Evolutionary conservation across 2,113 vertebrate species (phyloP), one percentile per base, ranked within the genome.

Genomic region (Spermophilus dauricus): DNA sequence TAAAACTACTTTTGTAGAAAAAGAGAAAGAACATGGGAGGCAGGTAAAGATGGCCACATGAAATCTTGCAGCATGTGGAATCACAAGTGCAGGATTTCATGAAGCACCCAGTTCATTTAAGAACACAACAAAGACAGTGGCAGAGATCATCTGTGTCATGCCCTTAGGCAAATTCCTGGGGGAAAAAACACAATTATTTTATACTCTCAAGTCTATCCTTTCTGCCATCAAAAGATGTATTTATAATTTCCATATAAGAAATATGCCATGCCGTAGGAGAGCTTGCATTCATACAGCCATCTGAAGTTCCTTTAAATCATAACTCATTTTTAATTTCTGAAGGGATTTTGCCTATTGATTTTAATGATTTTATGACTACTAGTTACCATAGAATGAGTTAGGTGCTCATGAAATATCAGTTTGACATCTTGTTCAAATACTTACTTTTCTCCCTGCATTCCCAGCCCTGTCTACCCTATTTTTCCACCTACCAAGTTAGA

Each of bases 271-370:
- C 37, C 24, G 42, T 30, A 34, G 53, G 24, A 61, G n/a, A 70
- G 42, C 11, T 7, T 45, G 32, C 11, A 39, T 7, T 76, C 77
- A 76, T 39, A 65, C 45, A 89, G 53, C n/a, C n/a, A 34, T 34
- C 1, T 17, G 18, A 70, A 92, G 81, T 85, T 84, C 67, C 86
- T 73, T 56, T 63, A 85, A 89, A 76, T 77, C 26, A 5, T n/a
- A 85, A 88, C 17, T 56, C 4, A 72, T 76, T 97, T 95, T 91
- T 85, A 61, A 94, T 96, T 95, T 92, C 84, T 85, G 96, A 92
- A 93, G 18, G 53, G 75, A 70, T 65, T 88, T 86, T 37, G 86
- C 48, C 75, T 72, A 91, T 22, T 85, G 94, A 91, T 95, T 94
- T 84, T 63, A 97, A 94, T 95, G 56, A 76, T 89, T 84, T 76